phyloP scores from a whole-genome alignment of 2,113 vertebrate species.

The Proteles cristata region DNA sequence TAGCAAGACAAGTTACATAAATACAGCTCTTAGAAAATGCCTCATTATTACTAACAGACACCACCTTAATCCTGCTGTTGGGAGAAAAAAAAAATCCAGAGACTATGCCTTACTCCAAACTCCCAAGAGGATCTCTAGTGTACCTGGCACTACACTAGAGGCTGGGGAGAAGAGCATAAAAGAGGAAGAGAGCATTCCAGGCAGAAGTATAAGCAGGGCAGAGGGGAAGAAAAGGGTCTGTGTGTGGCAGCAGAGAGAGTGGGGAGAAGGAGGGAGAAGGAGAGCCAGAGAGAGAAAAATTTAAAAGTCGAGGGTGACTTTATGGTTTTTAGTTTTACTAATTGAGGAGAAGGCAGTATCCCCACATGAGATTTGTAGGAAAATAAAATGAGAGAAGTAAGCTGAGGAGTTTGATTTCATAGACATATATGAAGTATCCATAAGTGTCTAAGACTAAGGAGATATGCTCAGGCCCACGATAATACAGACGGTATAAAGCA shows the following conservation, averaged over 20 bases:
- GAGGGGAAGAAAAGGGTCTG: neutral
- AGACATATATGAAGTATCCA: neutral
- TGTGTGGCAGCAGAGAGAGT: neutral
- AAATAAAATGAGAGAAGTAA: neutral
- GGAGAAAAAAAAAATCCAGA: slow-evolving; percentile 37
- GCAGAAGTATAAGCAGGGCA: neutral
- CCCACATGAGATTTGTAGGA: neutral
- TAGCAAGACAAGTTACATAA: slow-evolving; percentile 64
- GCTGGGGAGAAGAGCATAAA: neutral
- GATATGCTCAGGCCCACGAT: neutral
- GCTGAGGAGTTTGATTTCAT: neutral
- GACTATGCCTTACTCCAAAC: neutral
- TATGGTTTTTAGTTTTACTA: neutral
- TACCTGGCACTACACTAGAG: neutral
- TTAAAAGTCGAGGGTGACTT: neutral
- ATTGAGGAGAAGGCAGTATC: neutral
- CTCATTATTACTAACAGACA: slow-evolving; percentile 74
- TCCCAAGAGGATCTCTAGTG: neutral
- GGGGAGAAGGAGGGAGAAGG: neutral
- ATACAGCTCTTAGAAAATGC: slow-evolving; percentile 66
- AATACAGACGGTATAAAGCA: neutral
- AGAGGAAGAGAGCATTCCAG: neutral
- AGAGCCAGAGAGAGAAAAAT: neutral
- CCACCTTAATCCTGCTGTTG: slow-evolving; percentile 62
- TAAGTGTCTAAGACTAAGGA: neutral